Evolutionary conservation across 2,888 invertebrate genomes (phyloP), one percentile per base, ranked within the genome.

Genomic region (Acrobasis repandana): DNA sequence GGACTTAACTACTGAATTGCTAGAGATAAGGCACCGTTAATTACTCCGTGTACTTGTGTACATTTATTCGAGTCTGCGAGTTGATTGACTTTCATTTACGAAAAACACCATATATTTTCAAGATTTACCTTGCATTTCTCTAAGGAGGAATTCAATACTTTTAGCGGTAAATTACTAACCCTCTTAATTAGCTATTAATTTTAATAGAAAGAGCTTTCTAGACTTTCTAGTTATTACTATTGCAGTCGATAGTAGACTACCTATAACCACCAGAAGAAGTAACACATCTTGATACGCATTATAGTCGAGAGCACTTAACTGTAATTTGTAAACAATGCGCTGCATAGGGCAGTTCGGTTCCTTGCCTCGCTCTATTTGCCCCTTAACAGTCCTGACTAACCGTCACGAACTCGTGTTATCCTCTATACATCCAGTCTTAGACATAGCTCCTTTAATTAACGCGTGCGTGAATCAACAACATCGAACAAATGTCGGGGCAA

Each of bases 401-500:
- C n/a, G 66, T 63, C 64, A 63, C 64, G 66, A 64, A 50, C 52
- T 54, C 60, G 60, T 61, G 63, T 62, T 63, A 63, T 61, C 61
- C 63, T 66, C 52, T 60, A 33, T 16, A 48, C 9, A 36, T 18
- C 11, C 10, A 60, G 52, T 57, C 50, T 49, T 58, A 57, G 73
- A 71, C 70, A 70, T 73, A 72, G 75, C 77, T 76, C 79, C 76
- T 80, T 77, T 80, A 79, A 80, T 81, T 79, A 80, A 79, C 72
- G 69, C 74, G 73, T 74, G 75, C 75, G 80, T 78, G 75, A 80
- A 80, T 79, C 49, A 49, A 50, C 75, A 73, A 73, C 73, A 74
- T 73, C 74, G 70, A 74, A 73, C 73, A 56, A 58, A 77, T 72
- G 71, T 66, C 70, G 75, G 77, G 78, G 72, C 69, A 72, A 82